Evolutionary conservation across 2,888 invertebrate species (phyloP).

Genomic region (Heliconius cydno): DNA sequence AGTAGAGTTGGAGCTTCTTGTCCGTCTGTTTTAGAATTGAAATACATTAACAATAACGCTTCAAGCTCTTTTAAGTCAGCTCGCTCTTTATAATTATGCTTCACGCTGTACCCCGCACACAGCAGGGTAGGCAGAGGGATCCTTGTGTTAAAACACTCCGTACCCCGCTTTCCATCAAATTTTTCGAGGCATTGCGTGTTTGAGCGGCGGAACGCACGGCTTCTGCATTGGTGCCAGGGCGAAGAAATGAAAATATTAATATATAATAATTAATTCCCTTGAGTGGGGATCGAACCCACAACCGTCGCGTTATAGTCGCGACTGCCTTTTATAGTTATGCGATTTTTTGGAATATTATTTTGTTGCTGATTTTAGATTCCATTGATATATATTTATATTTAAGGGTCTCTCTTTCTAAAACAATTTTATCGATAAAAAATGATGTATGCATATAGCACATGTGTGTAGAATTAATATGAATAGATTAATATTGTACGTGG

Average conservation of each 20-base stretch:
- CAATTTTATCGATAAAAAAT: neutral
- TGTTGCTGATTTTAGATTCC: neutral
- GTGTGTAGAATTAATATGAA: slow-evolving; percentile 28
- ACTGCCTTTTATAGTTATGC: too few relatives aligned
- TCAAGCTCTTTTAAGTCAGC: slow-evolving; percentile 36
- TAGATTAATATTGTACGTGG: slow-evolving; percentile 15
- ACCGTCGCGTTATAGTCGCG: too few relatives aligned
- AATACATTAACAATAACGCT: slow-evolving; percentile 57
- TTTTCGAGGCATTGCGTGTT: too few relatives aligned
- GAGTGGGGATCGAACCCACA: too few relatives aligned
- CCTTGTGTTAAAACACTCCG: too few relatives aligned
- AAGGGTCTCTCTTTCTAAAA: neutral
- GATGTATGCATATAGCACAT: neutral
- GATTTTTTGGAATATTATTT: neutral
- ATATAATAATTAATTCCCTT: too few relatives aligned
- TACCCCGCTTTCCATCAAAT: too few relatives aligned
- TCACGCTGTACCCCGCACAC: too few relatives aligned
- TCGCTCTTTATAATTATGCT: neutral
- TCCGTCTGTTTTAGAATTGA: slow-evolving; percentile 53
- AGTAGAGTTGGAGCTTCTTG: slow-evolving; percentile 49
- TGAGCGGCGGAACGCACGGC: too few relatives aligned
- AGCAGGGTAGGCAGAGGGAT: too few relatives aligned
- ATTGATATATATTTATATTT: neutral
- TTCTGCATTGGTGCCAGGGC: too few relatives aligned
- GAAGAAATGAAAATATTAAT: too few relatives aligned